Conservation (phyloP, 2,888 invertebrate genomes). For the Girardia tigrina region DNA sequence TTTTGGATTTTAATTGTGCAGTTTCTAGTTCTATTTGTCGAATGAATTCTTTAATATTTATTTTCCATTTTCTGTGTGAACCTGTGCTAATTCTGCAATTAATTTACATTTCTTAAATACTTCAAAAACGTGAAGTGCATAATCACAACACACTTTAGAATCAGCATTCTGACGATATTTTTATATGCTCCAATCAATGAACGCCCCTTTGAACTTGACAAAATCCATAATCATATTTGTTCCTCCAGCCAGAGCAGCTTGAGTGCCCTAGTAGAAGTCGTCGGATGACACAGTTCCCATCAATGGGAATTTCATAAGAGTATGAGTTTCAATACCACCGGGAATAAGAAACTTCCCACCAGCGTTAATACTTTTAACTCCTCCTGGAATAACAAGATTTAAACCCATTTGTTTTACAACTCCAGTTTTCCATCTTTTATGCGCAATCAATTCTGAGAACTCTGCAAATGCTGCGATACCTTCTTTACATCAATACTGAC, state of each 20-base stretch:
- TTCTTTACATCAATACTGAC: conserved; percentile 60
- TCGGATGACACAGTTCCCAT: conserved; percentile 38
- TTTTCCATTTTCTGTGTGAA: conserved; percentile 38
- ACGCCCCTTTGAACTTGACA: conserved; percentile 30
- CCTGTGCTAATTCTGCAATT: conserved; percentile 37
- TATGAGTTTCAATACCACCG: conserved; percentile 38
- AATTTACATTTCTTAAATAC: conserved; percentile 38
- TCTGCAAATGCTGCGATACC: conserved; percentile 66
- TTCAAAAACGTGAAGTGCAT: conserved; percentile 37
- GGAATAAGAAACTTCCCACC: conserved; percentile 38
- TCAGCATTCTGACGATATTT: conserved; percentile 37
- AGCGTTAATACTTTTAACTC: conserved; percentile 37
- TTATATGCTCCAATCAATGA: conserved; percentile 38
- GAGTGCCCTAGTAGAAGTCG: conserved; percentile 39
- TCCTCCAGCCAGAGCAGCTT: conserved; percentile 39
- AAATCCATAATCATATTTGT: conserved; percentile 39
- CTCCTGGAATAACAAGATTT: conserved; percentile 37
- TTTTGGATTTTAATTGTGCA: too few species aligned
- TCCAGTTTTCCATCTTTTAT: conserved; percentile 38
- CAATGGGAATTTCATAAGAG: conserved; percentile 37
- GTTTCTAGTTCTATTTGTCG: too few species aligned
- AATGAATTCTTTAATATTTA: conserved; percentile 37
- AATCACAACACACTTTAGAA: conserved; percentile 39
- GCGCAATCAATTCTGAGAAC: conserved; percentile 38
- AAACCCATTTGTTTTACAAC: conserved; percentile 37